phyloP scores from a whole-genome alignment of 2,797 vertebrate genomes.

The Sebastiscus tertius region DNA sequence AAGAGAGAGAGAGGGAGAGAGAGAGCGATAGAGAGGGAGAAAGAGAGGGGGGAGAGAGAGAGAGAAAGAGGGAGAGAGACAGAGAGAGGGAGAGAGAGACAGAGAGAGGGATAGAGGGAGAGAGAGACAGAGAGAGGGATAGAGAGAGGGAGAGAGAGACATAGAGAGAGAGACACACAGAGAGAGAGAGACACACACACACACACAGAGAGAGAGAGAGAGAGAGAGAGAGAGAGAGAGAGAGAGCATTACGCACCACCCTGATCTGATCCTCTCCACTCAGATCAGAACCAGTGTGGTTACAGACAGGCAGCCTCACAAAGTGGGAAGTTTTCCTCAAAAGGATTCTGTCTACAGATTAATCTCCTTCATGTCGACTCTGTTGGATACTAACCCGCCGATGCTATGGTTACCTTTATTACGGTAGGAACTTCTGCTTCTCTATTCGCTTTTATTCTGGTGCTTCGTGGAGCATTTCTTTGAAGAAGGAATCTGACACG shows the following conservation, averaged over 20 bases:
- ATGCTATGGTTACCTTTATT: slow-evolving; percentile 91
- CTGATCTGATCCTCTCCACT: slow-evolving; percentile 64
- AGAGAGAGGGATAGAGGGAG: fast-evolving
- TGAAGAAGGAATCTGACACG: background rate
- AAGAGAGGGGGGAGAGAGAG: too few species aligned
- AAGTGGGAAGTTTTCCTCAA: slow-evolving; percentile 76
- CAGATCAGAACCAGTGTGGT: slow-evolving; percentile 63
- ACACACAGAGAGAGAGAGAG: background rate
- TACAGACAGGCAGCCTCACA: slow-evolving; percentile 67
- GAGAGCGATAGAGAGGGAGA: too few species aligned
- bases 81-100: fast-evolving
- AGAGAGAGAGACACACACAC: too few species aligned
- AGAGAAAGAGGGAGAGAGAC: too few species aligned
- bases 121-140: slow-evolving; percentile 14
- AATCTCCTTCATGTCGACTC: slow-evolving; percentile 87
- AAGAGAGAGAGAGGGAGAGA: too few species aligned
- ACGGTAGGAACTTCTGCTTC: slow-evolving; percentile 78
- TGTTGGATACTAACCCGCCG: slow-evolving; percentile 84
- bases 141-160: slow-evolving; percentile 8
- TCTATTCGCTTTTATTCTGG: slow-evolving; percentile 2
- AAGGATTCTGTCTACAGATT: slow-evolving; percentile 76
- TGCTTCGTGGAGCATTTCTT: background rate
- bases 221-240: slow-evolving; percentile 62
- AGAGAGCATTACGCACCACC: slow-evolving; percentile 66
- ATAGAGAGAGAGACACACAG: background rate